Evolutionary conservation across 2,113 vertebrate species (phyloP).

Genomic region (Meriones unguiculatus): DNA sequence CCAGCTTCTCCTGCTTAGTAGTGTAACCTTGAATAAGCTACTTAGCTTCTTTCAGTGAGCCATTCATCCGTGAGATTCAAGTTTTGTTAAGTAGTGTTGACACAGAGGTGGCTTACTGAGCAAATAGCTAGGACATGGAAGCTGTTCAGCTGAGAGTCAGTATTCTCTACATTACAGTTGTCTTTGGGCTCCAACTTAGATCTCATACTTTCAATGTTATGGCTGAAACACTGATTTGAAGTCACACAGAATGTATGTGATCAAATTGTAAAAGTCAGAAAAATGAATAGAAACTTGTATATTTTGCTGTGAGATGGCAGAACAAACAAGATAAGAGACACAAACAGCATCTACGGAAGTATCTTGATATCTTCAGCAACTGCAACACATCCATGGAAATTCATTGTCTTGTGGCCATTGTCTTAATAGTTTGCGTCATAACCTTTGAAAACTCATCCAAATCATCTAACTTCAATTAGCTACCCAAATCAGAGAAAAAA

Average conservation of each 20-base stretch:
- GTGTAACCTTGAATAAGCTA: background rate
- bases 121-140: background rate
- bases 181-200: background rate
- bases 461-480: background rate
- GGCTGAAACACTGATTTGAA: background rate
- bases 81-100: background rate
- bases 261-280: background rate
- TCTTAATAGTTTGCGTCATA: background rate
- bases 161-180: background rate
- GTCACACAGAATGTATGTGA: background rate
- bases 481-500: background rate
- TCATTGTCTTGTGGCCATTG: background rate
- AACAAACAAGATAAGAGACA: background rate
- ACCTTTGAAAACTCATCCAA: background rate
- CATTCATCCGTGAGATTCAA: background rate
- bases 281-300: background rate
- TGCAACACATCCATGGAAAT: background rate
- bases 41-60: background rate
- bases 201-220: background rate
- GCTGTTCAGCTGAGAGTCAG: background rate
- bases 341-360: background rate
- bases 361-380: background rate
- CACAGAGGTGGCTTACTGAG: background rate
- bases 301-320: background rate
- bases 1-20: background rate